Evolutionary conservation across 1,140 invertebrate genomes (phyloP).

Genomic region (Sarcophaga peregrina): DNA sequence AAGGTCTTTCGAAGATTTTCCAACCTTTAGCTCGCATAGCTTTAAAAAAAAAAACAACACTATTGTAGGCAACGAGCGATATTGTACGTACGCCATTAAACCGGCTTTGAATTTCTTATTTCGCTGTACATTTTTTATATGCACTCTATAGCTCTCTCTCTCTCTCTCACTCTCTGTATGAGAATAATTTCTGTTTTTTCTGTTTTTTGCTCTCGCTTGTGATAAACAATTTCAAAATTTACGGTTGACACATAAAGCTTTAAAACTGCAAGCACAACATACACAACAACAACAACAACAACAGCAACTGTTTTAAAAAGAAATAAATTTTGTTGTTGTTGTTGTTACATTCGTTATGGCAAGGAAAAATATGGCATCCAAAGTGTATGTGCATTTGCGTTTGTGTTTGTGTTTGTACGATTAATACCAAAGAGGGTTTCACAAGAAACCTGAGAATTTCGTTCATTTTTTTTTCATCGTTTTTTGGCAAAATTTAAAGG

Average conservation of each 20-base stretch:
- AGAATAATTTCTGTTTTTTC: neutral
- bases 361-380: too few species aligned
- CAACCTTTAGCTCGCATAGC: too few species aligned
- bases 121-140: too few species aligned
- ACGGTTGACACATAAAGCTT: conserved; percentile 1
- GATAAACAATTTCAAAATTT: conserved; percentile 4
- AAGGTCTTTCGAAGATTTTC: too few species aligned
- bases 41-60: too few species aligned
- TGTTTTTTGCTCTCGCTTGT: neutral
- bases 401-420: neutral
- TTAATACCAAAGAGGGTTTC: conserved; percentile 2
- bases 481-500: neutral
- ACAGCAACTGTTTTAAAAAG: too few species aligned
- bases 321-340: too few species aligned
- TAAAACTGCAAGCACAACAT: neutral
- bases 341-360: too few species aligned
- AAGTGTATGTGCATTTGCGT: neutral
- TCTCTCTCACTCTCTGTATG: neutral
- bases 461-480: neutral
- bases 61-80: too few species aligned
- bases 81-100: too few species aligned
- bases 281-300: too few species aligned
- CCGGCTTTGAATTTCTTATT: too few species aligned
- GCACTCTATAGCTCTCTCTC: neutral
- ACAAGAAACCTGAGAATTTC: neutral